Evolutionary conservation across 2,113 vertebrate species (phyloP).

Genomic region (Thermophis baileyi): DNA sequence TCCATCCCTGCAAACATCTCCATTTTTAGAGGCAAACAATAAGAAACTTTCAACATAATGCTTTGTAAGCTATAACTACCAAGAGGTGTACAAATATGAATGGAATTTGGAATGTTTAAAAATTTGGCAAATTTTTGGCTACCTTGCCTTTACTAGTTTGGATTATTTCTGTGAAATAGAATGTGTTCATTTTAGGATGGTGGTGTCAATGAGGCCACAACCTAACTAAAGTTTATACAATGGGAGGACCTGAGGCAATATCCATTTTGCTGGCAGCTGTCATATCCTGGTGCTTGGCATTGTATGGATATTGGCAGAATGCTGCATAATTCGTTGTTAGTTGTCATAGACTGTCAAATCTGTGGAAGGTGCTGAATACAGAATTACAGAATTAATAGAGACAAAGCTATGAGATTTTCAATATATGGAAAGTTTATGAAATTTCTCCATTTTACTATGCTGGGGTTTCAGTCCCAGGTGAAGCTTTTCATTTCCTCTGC

Average conservation of each 20-base stretch:
- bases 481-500: background rate
- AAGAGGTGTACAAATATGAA: background rate
- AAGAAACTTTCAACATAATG: background rate
- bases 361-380: background rate
- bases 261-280: slow-evolving; percentile 2
- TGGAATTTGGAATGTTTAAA: background rate
- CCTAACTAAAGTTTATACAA: background rate
- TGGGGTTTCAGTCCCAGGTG: background rate
- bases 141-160: background rate
- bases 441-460: background rate
- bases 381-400: background rate
- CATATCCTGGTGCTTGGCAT: background rate
- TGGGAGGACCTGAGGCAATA: background rate
- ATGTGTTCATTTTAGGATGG: background rate
- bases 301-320: background rate
- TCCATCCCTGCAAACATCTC: background rate
- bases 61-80: background rate
- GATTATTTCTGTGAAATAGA: background rate
- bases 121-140: background rate
- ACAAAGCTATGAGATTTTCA: background rate
- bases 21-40: background rate
- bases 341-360: background rate
- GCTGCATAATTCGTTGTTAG: background rate
- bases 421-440: background rate
- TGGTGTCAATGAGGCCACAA: background rate